phyloP scores from a whole-genome alignment of 2,888 invertebrate genomes.

The Dendrolimus pini region DNA sequence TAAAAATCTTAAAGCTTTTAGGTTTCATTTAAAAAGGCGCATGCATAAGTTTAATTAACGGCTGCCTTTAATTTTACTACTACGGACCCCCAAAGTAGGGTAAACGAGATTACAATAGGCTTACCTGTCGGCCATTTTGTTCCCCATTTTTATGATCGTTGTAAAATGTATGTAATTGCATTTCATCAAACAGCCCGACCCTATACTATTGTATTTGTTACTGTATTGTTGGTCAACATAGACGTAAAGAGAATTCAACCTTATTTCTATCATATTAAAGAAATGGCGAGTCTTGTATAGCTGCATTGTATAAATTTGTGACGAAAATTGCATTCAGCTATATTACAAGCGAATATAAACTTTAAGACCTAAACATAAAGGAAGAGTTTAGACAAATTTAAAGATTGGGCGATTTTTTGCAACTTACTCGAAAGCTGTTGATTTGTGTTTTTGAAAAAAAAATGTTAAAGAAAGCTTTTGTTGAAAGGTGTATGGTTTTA shows the following conservation, averaged over 20 bases:
- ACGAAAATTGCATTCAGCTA: too few species aligned
- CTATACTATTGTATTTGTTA: not conserved
- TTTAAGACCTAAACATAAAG: too few species aligned
- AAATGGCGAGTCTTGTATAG: too few species aligned
- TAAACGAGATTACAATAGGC: constrained; percentile 54
- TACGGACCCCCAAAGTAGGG: constrained; percentile 30
- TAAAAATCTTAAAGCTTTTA: too few species aligned
- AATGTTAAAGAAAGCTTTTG: not conserved
- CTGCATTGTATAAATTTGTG: too few species aligned
- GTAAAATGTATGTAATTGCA: constrained; percentile 64
- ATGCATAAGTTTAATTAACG: too few species aligned
- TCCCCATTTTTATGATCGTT: constrained; percentile 58
- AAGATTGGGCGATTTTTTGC: not conserved
- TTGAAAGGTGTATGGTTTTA: not conserved
- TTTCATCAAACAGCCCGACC: constrained; percentile 60
- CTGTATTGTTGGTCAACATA: not conserved
- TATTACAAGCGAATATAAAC: too few species aligned
- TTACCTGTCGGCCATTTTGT: constrained; percentile 60
- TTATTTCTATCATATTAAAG: too few species aligned
- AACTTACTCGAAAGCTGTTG: not conserved
- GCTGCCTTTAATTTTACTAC: too few species aligned
- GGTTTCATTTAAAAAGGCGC: too few species aligned
- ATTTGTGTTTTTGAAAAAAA: not conserved
- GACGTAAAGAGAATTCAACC: too few species aligned
- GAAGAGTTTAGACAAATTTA: too few species aligned